Percentiles rank a stretch among this genome's conserved stretches.
Evolutionary conservation across 2,113 vertebrate genomes (phyloP).

Genomic region (Sakesphorus luctuosus): DNA sequence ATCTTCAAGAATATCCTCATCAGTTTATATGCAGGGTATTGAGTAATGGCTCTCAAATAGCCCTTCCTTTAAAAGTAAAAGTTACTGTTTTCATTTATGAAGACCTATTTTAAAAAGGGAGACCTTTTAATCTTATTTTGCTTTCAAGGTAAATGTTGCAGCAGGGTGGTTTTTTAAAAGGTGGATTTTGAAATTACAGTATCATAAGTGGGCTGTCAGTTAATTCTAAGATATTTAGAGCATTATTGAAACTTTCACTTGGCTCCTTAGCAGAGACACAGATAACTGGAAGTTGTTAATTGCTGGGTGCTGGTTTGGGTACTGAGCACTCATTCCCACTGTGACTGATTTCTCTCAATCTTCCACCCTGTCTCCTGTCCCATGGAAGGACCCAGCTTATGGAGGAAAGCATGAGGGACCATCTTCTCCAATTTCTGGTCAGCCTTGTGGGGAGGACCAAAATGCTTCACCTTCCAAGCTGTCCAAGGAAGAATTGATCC

Average conservation of each 20-base stretch:
- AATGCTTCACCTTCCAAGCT: constrained; percentile 96
- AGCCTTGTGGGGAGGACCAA: constrained; percentile 88
- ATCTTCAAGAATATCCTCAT: background rate
- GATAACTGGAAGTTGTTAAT: background rate
- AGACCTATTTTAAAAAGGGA: background rate
- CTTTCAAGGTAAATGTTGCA: background rate
- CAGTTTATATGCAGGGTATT: background rate
- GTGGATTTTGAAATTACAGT: background rate
- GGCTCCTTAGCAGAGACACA: background rate
- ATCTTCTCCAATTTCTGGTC: constrained; percentile 82
- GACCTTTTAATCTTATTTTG: background rate
- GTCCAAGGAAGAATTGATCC: constrained; percentile 97
- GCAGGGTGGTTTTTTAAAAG: background rate
- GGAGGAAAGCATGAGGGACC: constrained; percentile 85
- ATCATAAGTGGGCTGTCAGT: background rate
- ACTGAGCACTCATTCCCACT: background rate
- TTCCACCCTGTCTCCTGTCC: background rate
- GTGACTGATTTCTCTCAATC: background rate
- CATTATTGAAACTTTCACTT: background rate
- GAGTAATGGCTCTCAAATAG: background rate
- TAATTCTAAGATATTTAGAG: background rate
- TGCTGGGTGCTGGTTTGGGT: background rate
- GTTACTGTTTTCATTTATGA: background rate
- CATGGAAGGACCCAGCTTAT: constrained; percentile 86
- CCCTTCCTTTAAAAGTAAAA: background rate